These are phyloP conservation scores for Masticophis lateralis DNA, from an alignment of 2,797 vertebrate species.

Conservation along the genomic window DNA sequence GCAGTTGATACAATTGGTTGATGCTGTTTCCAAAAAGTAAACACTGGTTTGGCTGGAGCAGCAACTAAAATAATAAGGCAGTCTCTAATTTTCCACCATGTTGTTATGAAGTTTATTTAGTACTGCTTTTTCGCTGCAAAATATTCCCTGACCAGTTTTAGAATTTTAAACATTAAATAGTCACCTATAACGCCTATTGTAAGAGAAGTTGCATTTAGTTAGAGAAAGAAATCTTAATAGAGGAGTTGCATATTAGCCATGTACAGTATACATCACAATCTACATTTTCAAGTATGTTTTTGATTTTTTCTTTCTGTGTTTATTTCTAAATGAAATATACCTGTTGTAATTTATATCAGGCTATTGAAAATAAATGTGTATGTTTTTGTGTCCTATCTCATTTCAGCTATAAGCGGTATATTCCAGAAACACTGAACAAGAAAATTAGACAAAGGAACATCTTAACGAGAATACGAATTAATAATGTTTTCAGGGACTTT, in stretches of 20 bases:
- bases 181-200: background rate
- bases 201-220: background rate
- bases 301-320: background rate
- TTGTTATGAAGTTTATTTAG: background rate
- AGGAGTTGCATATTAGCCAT: background rate
- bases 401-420: constrained; percentile 89
- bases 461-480: constrained; percentile 91
- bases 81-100: background rate
- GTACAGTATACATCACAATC: background rate
- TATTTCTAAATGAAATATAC: background rate
- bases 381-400: background rate
- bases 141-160: background rate
- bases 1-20: background rate
- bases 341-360: background rate
- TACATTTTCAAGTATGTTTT: background rate
- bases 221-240: background rate
- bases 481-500: constrained; percentile 97
- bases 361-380: background rate
- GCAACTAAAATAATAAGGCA: background rate
- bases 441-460: constrained; percentile 92
- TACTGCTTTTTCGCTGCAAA: background rate
- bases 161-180: background rate
- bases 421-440: constrained; percentile 88
- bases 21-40: background rate
- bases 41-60: background rate